Percentiles rank a stretch among this genome's conserved stretches.
Conservation (phyloP, 64 coral and sea anemone genomes). For the Hydrozoanthus tunicans region DNA sequence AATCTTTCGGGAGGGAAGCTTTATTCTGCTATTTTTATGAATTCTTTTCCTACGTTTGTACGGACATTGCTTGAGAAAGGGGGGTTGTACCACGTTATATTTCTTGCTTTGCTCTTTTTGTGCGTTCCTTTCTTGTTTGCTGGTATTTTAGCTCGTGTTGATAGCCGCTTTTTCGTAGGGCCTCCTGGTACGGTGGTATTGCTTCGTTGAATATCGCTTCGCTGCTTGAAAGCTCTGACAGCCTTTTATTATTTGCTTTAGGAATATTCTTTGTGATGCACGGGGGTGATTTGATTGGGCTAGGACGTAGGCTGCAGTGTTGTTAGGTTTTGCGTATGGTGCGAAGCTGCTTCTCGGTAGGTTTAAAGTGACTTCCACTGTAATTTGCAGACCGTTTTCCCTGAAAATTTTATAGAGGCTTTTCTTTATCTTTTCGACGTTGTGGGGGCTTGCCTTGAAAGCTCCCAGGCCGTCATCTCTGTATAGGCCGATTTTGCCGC, state of each 20-base stretch:
- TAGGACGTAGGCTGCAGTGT: no score
- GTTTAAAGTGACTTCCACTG: conserved; percentile 16
- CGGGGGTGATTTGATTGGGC: not conserved
- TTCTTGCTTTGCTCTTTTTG: conserved; percentile 7
- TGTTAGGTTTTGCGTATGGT: no score
- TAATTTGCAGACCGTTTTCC: conserved; percentile 5
- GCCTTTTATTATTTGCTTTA: not conserved
- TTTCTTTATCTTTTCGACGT: conserved; percentile 38
- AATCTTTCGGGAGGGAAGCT: no score
- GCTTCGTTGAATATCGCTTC: not conserved
- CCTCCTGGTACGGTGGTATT: not conserved
- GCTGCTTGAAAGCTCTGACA: not conserved
- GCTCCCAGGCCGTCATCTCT: no score
- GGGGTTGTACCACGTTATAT: conserved; percentile 5
- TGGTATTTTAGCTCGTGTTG: not conserved
- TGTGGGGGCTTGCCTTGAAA: no score
- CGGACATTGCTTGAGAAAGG: not conserved
- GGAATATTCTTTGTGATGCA: not conserved
- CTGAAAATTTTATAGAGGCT: conserved; percentile 30
- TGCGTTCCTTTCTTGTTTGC: not conserved
- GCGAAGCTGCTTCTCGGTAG: not conserved
- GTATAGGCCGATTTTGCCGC: not conserved
- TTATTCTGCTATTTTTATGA: no score
- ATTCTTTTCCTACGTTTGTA: no score
- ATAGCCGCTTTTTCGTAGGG: not conserved